Evolutionary conservation across 2,888 invertebrate genomes (phyloP).

Genomic region (Eucera pruinosa): DNA sequence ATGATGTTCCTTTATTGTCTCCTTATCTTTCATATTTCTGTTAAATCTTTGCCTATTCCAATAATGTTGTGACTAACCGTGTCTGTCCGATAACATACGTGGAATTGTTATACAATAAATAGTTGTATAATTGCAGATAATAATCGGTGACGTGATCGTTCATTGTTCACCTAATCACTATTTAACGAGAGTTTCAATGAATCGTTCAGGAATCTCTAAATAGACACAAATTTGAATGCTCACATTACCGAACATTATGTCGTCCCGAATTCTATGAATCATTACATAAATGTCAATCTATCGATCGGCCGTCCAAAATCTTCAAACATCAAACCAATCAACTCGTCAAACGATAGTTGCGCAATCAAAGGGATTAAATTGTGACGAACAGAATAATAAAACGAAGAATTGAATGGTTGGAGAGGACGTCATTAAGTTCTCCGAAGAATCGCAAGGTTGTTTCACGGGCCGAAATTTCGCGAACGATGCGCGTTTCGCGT

Average conservation of each 20-base stretch:
- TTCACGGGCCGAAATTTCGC: conserved; percentile 10
- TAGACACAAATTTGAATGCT: background rate
- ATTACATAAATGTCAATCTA: background rate
- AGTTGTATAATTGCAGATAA: background rate
- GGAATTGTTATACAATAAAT: background rate
- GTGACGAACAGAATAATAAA: too few species aligned
- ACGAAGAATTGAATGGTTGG: background rate
- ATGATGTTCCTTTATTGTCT: too few species aligned
- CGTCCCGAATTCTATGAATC: background rate
- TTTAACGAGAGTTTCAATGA: background rate
- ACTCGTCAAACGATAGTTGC: background rate
- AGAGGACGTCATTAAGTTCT: background rate
- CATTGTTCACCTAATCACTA: background rate
- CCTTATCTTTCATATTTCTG: too few species aligned
- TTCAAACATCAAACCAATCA: background rate
- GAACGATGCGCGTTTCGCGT: conserved; percentile 21
- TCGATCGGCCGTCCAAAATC: background rate
- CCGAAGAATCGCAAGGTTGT: conserved; percentile 13
- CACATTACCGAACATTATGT: background rate
- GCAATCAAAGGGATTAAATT: background rate
- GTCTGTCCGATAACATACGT: background rate
- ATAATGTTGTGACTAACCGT: too few species aligned
- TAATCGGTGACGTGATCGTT: background rate
- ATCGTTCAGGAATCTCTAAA: background rate
- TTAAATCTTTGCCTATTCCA: too few species aligned